Conservation (phyloP, 1,140 invertebrate genomes). For the Hesperophylax magnus region DNA sequence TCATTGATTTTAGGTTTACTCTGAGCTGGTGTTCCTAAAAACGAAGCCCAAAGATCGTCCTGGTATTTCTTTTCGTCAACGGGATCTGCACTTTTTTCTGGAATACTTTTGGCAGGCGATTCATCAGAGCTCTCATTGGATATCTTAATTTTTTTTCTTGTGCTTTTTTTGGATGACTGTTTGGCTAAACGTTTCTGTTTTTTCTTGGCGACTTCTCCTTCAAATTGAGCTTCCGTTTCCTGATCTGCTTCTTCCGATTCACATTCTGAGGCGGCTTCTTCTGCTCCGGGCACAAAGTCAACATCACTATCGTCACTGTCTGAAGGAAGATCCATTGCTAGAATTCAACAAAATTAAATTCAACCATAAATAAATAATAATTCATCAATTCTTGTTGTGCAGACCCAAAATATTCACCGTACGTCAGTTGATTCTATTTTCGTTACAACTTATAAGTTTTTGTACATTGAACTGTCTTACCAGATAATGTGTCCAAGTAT, state of each 20-base stretch:
- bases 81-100: slow-evolving; percentile 63
- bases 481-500: too few relatives aligned
- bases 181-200: slow-evolving; percentile 62
- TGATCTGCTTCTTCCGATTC: slow-evolving; percentile 62
- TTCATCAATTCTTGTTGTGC: background rate
- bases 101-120: slow-evolving; percentile 61
- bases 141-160: slow-evolving; percentile 60
- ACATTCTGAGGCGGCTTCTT: slow-evolving; percentile 61
- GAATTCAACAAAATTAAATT: background rate
- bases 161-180: slow-evolving; percentile 55
- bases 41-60: slow-evolving; percentile 82
- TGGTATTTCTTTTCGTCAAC: slow-evolving; percentile 78
- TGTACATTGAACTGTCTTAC: too few relatives aligned
- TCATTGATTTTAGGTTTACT: slow-evolving; percentile 28
- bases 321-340: slow-evolving; percentile 60
- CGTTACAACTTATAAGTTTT: too few relatives aligned
- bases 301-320: slow-evolving; percentile 69
- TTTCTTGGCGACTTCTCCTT: slow-evolving; percentile 62
- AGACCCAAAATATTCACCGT: too few relatives aligned
- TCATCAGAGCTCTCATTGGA: slow-evolving; percentile 40
- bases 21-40: slow-evolving; percentile 71
- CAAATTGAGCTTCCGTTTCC: slow-evolving; percentile 66
- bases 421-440: too few relatives aligned
- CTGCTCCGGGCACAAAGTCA: slow-evolving; percentile 67
- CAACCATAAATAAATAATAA: background rate